These are phyloP conservation scores for Oophaga pumilio DNA, from an alignment of 2,113 vertebrate species.

Conservation along the genomic window DNA sequence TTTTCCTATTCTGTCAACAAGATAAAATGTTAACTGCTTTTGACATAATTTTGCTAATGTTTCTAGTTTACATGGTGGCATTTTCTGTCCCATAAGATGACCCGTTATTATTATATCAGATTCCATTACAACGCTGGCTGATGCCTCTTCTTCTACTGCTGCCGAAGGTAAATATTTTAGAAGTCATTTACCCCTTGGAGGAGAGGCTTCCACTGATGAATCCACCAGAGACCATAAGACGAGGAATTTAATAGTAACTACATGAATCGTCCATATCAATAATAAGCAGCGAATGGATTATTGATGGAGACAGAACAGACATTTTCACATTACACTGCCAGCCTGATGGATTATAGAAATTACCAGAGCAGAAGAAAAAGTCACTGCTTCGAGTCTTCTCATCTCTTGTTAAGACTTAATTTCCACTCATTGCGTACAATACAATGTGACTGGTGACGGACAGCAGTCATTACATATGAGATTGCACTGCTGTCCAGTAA, in stretches of 20 bases:
- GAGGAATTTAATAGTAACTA: background rate
- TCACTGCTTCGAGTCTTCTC: background rate
- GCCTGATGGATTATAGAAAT: background rate
- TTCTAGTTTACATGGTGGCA: too few relatives aligned
- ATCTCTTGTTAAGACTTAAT: background rate
- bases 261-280: background rate
- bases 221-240: constrained; percentile 4
- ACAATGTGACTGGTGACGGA: too few relatives aligned
- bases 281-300: background rate
- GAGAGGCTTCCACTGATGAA: background rate
- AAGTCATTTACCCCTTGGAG: background rate
- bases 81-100: too few relatives aligned
- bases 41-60: too few relatives aligned
- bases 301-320: background rate
- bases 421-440: too few relatives aligned
- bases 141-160: background rate
- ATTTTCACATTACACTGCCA: background rate
- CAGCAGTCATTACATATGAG: too few relatives aligned
- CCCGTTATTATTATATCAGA: background rate
- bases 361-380: background rate
- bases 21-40: too few relatives aligned
- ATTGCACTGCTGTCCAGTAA: too few relatives aligned
- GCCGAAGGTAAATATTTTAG: background rate
- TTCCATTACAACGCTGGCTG: background rate
- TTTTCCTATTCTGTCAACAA: too few relatives aligned